phyloP scores from a whole-genome alignment of 2,113 vertebrate species.

The Rousettus leschenaultii region DNA sequence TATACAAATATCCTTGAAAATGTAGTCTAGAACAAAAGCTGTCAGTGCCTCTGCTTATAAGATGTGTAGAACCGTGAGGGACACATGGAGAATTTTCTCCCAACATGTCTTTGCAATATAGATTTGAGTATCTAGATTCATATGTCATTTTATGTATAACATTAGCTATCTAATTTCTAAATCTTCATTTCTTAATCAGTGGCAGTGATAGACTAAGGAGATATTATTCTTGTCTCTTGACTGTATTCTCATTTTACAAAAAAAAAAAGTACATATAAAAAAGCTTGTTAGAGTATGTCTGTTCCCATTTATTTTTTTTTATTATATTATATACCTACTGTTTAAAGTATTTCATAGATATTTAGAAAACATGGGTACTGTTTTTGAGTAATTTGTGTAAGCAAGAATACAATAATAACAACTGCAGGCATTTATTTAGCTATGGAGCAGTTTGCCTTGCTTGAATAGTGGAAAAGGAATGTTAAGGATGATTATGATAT shows the following conservation, averaged over 20 bases:
- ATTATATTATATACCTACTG: neutral
- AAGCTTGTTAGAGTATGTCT: conserved; percentile 14
- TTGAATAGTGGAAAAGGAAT: conserved; percentile 3
- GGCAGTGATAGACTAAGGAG: neutral
- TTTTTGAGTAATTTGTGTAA: conserved; percentile 38
- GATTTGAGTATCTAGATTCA: neutral
- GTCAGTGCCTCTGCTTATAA: neutral
- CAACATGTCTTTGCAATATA: neutral
- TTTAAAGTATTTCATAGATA: conserved; percentile 15
- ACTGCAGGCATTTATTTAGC: neutral
- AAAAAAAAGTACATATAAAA: neutral
- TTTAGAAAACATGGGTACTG: neutral
- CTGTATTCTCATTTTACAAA: conserved; percentile 16
- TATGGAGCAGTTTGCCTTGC: conserved; percentile 4
- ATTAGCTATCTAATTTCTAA: conserved; percentile 28
- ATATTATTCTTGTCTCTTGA: conserved; percentile 36
- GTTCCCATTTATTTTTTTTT: neutral
- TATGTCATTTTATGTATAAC: conserved; percentile 17
- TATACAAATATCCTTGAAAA: neutral
- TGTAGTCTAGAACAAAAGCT: neutral
- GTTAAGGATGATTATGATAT: neutral
- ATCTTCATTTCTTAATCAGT: neutral
- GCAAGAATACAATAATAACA: conserved; percentile 20
- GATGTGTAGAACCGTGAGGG: neutral
- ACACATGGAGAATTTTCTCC: neutral